Conservation (phyloP, 35 echinoderm and acorn worm species). For the Nesometra sesokonis region DNA sequence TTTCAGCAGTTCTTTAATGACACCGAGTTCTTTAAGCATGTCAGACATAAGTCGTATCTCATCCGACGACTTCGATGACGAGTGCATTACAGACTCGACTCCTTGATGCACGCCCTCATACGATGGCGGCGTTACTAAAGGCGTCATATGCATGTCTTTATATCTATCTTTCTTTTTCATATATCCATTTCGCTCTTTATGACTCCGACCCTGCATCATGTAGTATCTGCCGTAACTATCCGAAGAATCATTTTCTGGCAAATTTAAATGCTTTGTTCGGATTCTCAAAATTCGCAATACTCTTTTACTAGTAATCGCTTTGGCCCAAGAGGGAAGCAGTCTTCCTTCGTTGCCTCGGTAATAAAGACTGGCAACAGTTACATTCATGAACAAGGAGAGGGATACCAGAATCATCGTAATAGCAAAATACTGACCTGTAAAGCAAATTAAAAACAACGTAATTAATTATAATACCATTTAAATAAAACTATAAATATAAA, state of each 20-base stretch:
- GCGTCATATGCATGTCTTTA: background rate
- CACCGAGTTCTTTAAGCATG: background rate
- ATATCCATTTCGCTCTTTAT: background rate
- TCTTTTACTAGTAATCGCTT: background rate
- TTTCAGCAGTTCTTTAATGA: conserved; percentile 3
- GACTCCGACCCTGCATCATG: background rate
- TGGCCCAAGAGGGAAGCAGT: conserved; percentile 41
- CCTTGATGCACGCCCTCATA: background rate
- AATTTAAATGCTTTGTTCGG: background rate
- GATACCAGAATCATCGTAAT: conserved; percentile 71
- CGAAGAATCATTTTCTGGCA: background rate
- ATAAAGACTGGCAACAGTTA: conserved; percentile 68
- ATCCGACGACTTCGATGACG: background rate
- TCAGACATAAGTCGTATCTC: background rate
- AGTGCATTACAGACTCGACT: background rate
- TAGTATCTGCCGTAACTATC: background rate
- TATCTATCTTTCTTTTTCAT: background rate
- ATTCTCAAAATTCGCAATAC: background rate
- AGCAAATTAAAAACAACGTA: background rate
- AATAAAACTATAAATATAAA: too few species aligned
- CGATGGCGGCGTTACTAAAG: background rate
- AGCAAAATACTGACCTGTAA: conserved; percentile 79
- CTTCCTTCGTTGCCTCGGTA: conserved; percentile 41
- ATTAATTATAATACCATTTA: too few species aligned
- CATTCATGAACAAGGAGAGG: conserved; percentile 70